Evolutionary conservation across 2,888 invertebrate genomes (phyloP).

Genomic region (Drosophila falleni): DNA sequence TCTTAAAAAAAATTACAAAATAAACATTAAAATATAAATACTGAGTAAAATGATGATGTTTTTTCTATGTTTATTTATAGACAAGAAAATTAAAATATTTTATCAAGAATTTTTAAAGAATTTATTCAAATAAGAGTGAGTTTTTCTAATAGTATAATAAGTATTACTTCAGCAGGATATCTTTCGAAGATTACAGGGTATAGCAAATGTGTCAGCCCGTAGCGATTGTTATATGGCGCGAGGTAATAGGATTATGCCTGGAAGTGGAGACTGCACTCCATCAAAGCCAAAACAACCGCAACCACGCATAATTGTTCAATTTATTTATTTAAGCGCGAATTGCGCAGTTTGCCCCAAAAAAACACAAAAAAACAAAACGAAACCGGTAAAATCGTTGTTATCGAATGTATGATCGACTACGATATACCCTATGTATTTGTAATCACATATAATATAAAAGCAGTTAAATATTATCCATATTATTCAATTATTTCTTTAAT

Average conservation of each 20-base stretch:
- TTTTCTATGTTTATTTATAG: no score
- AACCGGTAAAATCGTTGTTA: background rate
- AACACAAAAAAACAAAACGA: background rate
- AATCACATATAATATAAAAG: background rate
- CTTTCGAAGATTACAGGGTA: conserved; percentile 26
- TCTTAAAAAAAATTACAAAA: no score
- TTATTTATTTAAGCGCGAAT: conserved; percentile 78
- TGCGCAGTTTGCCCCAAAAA: conserved; percentile 29
- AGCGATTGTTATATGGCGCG: conserved; percentile 16
- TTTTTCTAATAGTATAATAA: no score
- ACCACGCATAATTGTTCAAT: conserved; percentile 79
- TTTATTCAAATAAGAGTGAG: no score
- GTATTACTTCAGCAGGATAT: no score
- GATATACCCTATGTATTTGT: background rate
- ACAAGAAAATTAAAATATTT: no score
- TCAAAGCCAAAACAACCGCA: conserved; percentile 80
- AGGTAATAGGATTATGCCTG: conserved; percentile 72
- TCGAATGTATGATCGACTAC: background rate
- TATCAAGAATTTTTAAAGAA: no score
- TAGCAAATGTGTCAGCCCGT: conserved; percentile 2
- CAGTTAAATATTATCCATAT: background rate
- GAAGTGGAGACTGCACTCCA: conserved; percentile 39
- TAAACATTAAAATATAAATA: background rate
- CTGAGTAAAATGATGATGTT: no score
- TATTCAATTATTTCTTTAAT: background rate